Evolutionary conservation across 2,888 invertebrate genomes (phyloP), one percentile per base, ranked within the genome.

Genomic region (Cryptocephalus moraei): DNA sequence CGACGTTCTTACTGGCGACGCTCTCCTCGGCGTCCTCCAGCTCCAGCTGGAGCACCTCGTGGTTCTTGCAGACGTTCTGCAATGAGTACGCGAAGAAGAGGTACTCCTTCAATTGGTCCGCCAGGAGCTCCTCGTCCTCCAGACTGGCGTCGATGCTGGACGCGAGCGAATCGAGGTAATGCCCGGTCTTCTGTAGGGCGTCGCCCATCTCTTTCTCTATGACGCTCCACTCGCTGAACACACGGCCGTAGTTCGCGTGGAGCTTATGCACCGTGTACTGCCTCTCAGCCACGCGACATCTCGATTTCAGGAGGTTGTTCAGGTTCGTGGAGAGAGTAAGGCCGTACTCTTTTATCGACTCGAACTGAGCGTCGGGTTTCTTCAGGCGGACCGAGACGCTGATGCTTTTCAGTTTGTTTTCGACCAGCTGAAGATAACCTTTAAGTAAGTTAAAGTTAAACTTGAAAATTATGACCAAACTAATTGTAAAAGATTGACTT

Each of bases 61-160:
- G 82, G 61, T 86, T 82, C 59, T 48, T 55, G 47, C 55, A 53
- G 31, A 88, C 79, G 51, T 80, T 80, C 66, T 86, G 83, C 44
- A 89, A 66, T 1, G 88, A 82, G 31, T 79, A 79, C 1, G 86
- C 83, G 64, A 82, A 88, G 64, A 86, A 86, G 47, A 86, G 68
- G 67, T 89, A 90, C 68, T 90, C 90, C 63, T 89, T 89, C 45
- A 90, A 69, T 67, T 89, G 89, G 66, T 90, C 89, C 0, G 86
- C 86, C 47, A 87, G 74, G 56, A 87, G 78, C 61, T 90, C 89
- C 64, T 90, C 89, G 58, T 89, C 88, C 62, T 90, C 89, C 2
- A 89, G 73, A 32, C 81, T 55, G 1, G 61, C 53, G 47, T 64
- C 65, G 39, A 65, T 62, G 39, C 55, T 56, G 40, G 69, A 68